Evolutionary conservation across 2,113 vertebrate genomes (phyloP).

Genomic region (Leptobrachium ailaonicum): DNA sequence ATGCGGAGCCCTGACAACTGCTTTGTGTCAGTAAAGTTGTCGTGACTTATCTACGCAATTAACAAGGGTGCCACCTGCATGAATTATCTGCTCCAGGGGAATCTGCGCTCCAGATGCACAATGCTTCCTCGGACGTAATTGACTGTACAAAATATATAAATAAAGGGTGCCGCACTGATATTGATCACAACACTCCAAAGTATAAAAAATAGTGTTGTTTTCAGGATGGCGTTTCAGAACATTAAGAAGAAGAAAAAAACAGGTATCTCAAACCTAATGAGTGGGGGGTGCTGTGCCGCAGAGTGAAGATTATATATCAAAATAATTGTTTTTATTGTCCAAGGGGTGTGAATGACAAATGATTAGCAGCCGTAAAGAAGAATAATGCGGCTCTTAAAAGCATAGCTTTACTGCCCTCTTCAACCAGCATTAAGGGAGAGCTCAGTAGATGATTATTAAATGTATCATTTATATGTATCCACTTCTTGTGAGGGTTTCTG

Average conservation of each 20-base stretch:
- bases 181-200: neutral
- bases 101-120: conserved; percentile 8
- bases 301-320: neutral
- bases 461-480: no score
- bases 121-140: conserved; percentile 12
- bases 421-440: no score
- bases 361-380: neutral
- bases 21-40: conserved; percentile 20
- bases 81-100: conserved; percentile 17
- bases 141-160: neutral
- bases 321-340: neutral
- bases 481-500: no score
- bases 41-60: conserved; percentile 29
- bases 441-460: no score
- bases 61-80: conserved; percentile 15
- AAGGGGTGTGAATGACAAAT: neutral
- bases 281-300: neutral
- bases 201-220: neutral
- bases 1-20: neutral
- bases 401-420: no score
- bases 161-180: conserved; percentile 1
- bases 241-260: neutral
- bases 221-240: neutral
- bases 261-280: neutral
- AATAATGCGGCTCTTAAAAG: no score